Evolutionary conservation across 1,140 invertebrate species (phyloP).

Genomic region (Cardiocondyla obscurior): DNA sequence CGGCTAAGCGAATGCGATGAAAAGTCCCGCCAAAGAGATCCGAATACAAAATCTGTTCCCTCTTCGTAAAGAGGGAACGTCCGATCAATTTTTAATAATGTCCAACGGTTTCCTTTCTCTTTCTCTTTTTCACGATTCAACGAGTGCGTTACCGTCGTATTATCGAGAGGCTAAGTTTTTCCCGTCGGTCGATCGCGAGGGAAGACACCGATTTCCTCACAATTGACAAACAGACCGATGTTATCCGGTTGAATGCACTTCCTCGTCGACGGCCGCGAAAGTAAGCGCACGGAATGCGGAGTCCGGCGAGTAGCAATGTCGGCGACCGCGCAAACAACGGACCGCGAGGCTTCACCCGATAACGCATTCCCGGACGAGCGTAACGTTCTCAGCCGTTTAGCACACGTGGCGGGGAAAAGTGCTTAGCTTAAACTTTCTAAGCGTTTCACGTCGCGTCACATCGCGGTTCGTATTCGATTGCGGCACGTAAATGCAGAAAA

Average conservation of each 20-base stretch:
- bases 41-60: neutral
- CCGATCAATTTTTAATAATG: neutral
- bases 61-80: neutral
- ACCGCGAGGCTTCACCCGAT: neutral
- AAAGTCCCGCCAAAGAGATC: neutral
- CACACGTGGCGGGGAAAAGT: slow-evolving; percentile 73
- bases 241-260: slow-evolving; percentile 30
- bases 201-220: neutral
- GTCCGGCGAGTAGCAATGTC: slow-evolving; percentile 1
- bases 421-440: slow-evolving; percentile 77
- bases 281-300: neutral
- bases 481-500: neutral
- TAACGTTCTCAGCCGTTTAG: slow-evolving; percentile 42
- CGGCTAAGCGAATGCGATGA: neutral
- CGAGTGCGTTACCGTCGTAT: neutral
- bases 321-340: neutral
- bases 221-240: neutral
- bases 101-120: neutral
- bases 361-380: slow-evolving; percentile 55
- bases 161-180: neutral
- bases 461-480: slow-evolving; percentile 57
- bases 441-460: slow-evolving; percentile 74
- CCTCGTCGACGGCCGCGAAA: slow-evolving; percentile 33
- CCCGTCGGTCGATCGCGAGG: neutral
- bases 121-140: neutral